A percentile compares a stretch with the other conserved stretches of the same genome.
Conservation (phyloP, 1,140 invertebrate species). For the Neuroterus valhalla region DNA sequence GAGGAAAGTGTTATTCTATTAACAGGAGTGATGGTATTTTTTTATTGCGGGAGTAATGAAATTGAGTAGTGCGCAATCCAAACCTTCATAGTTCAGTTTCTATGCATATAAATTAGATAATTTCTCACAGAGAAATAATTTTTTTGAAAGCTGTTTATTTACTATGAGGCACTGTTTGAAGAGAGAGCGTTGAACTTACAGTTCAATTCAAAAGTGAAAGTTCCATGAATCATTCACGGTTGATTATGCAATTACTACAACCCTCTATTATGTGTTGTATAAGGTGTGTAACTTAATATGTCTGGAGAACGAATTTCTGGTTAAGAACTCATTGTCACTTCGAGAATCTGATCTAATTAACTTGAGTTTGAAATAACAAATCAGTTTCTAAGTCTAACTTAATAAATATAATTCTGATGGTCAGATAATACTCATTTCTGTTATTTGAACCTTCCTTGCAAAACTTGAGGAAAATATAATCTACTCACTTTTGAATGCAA, state of each 20-base stretch:
- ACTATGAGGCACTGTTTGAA: background rate
- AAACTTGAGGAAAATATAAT: background rate
- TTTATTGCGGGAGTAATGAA: background rate
- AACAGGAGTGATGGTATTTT: background rate
- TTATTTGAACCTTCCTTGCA: too few relatives aligned
- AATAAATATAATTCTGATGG: too few relatives aligned
- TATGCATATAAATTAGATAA: too few relatives aligned
- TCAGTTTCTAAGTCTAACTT: too few relatives aligned
- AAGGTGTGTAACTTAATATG: background rate
- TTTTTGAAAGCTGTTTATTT: background rate
- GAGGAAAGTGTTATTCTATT: background rate
- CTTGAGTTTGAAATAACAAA: too few relatives aligned
- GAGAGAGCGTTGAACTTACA: conserved; percentile 5
- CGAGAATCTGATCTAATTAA: too few relatives aligned
- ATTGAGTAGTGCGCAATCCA: background rate
- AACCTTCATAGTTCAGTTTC: too few relatives aligned
- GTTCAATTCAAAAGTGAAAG: conserved; percentile 19
- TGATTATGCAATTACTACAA: conserved; percentile 10
- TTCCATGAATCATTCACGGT: conserved; percentile 16
- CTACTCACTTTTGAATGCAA: conserved; percentile 86
- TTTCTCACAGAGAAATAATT: background rate
- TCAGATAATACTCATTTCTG: too few relatives aligned
- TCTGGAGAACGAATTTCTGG: background rate
- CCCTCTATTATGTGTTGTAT: conserved; percentile 2
- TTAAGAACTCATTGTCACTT: too few relatives aligned